A percentile compares a stretch with the other conserved stretches of the same genome.
Conservation (phyloP, 30 jellyfish, hydroid and myxozoan genomes). For the Cassiopea xamachana region DNA sequence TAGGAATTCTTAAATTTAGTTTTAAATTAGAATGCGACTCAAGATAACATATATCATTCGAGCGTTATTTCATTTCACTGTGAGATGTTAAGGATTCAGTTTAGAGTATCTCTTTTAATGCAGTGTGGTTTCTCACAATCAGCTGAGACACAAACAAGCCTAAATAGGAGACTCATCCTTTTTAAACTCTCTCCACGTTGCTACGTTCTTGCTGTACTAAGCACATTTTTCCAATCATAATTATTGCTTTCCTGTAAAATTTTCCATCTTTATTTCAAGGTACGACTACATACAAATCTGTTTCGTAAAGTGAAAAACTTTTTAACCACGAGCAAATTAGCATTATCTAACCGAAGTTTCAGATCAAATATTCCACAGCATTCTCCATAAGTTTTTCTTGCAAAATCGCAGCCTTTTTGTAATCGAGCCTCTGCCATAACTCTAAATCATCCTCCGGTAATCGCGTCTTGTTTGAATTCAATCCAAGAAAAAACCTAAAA, state of each 20-base stretch:
- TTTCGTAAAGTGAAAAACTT: background rate
- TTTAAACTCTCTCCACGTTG: background rate
- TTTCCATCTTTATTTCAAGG: background rate
- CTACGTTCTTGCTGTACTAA: background rate
- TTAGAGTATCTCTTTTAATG: background rate
- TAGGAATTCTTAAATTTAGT: background rate
- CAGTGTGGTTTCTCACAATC: background rate
- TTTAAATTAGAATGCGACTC: background rate
- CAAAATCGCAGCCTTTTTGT: conserved; percentile 83
- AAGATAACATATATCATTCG: background rate
- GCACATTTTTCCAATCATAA: background rate
- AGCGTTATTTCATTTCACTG: background rate
- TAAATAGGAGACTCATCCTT: background rate
- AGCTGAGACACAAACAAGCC: background rate
- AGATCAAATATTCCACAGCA: conserved; percentile 90
- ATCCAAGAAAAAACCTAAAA: conserved; percentile 79
- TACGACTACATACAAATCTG: background rate
- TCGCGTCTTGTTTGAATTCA: conserved; percentile 62
- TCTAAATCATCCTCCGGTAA: conserved; percentile 93
- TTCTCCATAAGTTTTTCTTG: conserved; percentile 79
- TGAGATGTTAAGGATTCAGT: background rate
- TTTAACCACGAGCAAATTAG: background rate
- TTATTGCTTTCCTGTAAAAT: background rate
- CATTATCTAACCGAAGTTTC: background rate
- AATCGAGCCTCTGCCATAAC: conserved; percentile 93